Evolutionary conservation across 2,113 vertebrate species (phyloP).

Genomic region (Cromileptes altivelis): DNA sequence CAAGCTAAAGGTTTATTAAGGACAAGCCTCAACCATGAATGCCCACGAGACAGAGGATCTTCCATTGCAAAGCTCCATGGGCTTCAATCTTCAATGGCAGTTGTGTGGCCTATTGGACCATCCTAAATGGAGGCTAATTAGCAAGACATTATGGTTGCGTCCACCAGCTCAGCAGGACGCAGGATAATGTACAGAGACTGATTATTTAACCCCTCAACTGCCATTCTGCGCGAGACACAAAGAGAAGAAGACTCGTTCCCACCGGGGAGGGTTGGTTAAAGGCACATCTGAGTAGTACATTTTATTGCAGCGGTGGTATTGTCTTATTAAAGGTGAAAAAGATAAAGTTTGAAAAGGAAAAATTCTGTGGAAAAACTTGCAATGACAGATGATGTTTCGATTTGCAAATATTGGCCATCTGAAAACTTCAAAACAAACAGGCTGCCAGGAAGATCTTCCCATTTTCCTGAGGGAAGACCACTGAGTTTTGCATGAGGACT

Average conservation of each 20-base stretch:
- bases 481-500: slow-evolving; percentile 40
- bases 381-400: slow-evolving; percentile 3
- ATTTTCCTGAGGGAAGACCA: slow-evolving; percentile 46
- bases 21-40: slow-evolving; percentile 58
- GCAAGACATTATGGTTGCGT: slow-evolving; percentile 75
- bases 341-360: neutral
- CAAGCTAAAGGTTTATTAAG: slow-evolving; percentile 61
- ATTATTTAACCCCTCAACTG: slow-evolving; percentile 76
- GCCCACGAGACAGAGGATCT: slow-evolving; percentile 66
- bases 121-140: slow-evolving; percentile 82
- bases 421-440: slow-evolving; percentile 28
- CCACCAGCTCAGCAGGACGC: slow-evolving; percentile 73
- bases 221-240: slow-evolving; percentile 67
- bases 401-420: slow-evolving; percentile 30
- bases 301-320: slow-evolving; percentile 6
- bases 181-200: slow-evolving; percentile 74
- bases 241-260: slow-evolving; percentile 60
- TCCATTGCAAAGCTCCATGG: slow-evolving; percentile 71
- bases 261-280: slow-evolving; percentile 36
- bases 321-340: neutral
- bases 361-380: neutral
- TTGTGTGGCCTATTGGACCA: slow-evolving; percentile 70
- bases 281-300: slow-evolving; percentile 14
- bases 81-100: slow-evolving; percentile 64
- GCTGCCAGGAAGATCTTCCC: slow-evolving; percentile 15